phyloP scores from a whole-genome alignment of 2,113 vertebrate genomes.

The Prinia subflava region DNA sequence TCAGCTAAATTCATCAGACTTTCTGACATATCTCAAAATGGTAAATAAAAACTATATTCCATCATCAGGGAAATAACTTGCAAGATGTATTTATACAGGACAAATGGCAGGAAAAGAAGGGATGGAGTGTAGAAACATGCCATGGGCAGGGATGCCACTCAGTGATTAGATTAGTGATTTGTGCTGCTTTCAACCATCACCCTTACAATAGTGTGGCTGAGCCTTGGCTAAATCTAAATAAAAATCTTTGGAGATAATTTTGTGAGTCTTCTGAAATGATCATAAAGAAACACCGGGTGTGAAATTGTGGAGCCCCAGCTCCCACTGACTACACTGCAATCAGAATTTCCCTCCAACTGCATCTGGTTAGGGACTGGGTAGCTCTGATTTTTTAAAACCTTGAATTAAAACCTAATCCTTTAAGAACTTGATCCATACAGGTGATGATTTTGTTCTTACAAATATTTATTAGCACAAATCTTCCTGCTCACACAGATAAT shows the following conservation, averaged over 20 bases:
- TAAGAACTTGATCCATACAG: background rate
- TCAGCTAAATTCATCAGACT: background rate
- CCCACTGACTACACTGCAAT: background rate
- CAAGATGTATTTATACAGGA: background rate
- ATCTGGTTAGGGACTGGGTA: background rate
- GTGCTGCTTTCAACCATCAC: background rate
- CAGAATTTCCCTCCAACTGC: background rate
- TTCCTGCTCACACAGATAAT: background rate
- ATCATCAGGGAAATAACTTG: background rate
- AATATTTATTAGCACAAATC: slow-evolving; percentile 23
- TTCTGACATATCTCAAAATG: background rate
- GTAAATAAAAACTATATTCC: background rate
- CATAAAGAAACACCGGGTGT: background rate
- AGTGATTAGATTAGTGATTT: background rate
- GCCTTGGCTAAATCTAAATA: background rate
- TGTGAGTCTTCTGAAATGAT: background rate
- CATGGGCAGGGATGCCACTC: background rate
- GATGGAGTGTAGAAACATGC: background rate
- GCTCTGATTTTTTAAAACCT: background rate
- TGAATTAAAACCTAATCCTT: slow-evolving; percentile 11
- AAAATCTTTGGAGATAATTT: background rate
- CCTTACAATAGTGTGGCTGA: background rate
- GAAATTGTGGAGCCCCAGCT: background rate
- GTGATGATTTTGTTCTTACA: background rate
- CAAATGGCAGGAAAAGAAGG: background rate